Percentiles rank a stretch among this genome's conserved stretches.
These are phyloP conservation scores for Nesoenas mayeri DNA, from an alignment of 2,113 vertebrate species.

Conservation along the genomic window DNA sequence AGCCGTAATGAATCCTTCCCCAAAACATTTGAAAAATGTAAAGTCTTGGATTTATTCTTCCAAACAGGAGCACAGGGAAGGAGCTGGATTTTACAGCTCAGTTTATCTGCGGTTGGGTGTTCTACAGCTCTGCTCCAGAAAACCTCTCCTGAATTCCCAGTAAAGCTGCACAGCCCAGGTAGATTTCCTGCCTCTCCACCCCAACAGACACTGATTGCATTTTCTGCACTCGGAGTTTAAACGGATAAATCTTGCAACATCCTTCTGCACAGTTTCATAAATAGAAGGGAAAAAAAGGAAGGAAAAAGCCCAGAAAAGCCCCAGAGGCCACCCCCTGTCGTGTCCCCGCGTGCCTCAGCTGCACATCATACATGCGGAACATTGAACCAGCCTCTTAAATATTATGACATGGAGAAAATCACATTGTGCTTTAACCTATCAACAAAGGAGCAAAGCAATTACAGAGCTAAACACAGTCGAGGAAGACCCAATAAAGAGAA, in stretches of 20 bases:
- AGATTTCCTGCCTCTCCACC: not conserved
- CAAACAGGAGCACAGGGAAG: not conserved
- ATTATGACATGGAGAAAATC: slow-evolving; percentile 82
- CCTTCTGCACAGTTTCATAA: not conserved
- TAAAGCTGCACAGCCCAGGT: not conserved
- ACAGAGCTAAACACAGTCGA: slow-evolving; percentile 81
- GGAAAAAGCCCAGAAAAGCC: accelerated
- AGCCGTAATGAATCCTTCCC: not conserved
- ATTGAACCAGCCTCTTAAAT: slow-evolving; percentile 75
- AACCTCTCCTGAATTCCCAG: not conserved
- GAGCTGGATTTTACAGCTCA: not conserved
- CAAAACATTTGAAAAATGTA: not conserved
- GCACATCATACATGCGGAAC: slow-evolving; percentile 67
- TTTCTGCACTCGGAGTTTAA: not conserved
- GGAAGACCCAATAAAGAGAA: slow-evolving; percentile 87
- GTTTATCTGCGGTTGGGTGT: not conserved
- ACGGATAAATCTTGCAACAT: not conserved
- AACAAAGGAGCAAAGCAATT: slow-evolving; percentile 88
- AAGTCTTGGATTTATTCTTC: not conserved
- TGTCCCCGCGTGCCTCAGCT: slow-evolving; percentile 67
- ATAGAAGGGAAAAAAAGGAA: not conserved
- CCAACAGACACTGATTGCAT: not conserved
- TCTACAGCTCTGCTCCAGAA: not conserved
- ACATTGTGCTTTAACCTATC: slow-evolving; percentile 81
- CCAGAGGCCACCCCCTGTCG: not conserved